A percentile compares a stretch with the other conserved stretches of the same genome.
Evolutionary conservation across 2,797 vertebrate species (phyloP).

Genomic region (Agapornis canus): DNA sequence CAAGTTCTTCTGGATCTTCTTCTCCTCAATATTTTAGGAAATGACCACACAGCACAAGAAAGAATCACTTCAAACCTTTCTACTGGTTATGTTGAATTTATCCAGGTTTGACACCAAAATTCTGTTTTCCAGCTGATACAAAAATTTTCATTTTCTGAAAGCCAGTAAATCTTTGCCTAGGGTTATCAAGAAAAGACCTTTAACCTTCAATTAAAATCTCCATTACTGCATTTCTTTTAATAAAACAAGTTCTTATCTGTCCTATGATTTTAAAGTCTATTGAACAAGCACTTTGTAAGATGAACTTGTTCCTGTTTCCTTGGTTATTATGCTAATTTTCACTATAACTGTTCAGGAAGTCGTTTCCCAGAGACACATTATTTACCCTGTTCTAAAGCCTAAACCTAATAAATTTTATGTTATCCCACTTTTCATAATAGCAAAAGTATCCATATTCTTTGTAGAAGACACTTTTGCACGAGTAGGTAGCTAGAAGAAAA

Average conservation of each 20-base stretch:
- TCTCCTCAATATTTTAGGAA: neutral
- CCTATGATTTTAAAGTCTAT: neutral
- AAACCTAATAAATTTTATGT: neutral
- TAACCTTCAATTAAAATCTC: neutral
- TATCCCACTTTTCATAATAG: neutral
- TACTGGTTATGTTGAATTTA: neutral
- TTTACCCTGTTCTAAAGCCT: neutral
- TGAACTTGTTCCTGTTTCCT: neutral
- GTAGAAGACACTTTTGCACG: neutral
- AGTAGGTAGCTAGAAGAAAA: neutral
- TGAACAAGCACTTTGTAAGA: neutral
- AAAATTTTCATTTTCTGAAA: neutral
- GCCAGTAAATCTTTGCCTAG: neutral
- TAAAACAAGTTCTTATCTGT: neutral
- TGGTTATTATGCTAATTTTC: neutral
- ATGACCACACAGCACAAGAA: neutral
- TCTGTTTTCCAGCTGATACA: neutral
- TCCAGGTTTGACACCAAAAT: accelerated
- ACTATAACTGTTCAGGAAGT: neutral
- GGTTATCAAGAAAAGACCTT: neutral
- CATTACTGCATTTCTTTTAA: neutral
- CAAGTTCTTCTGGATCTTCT: neutral
- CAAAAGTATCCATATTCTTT: neutral
- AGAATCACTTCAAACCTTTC: neutral
- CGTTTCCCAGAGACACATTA: neutral